These are phyloP conservation scores for Danio rerio DNA, from an alignment of 2,113 vertebrate genomes.

Conservation along the genomic window DNA sequence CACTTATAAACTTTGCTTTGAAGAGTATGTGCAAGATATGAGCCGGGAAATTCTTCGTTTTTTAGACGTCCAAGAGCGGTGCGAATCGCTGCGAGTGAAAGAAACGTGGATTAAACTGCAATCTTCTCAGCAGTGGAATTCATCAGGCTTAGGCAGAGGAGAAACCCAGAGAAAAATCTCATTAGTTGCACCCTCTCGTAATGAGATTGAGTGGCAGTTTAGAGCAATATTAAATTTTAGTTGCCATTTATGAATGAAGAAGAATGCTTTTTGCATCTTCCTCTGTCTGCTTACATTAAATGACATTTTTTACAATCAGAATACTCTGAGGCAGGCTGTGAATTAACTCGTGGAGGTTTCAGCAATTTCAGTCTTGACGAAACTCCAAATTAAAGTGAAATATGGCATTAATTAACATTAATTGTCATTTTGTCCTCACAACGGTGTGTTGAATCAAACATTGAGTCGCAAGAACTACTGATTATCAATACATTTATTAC, in stretches of 20 bases:
- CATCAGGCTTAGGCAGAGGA: constrained; percentile 30
- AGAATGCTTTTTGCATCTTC: constrained; percentile 25
- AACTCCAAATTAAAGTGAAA: constrained; percentile 17
- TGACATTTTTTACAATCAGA: not conserved
- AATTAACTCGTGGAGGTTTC: not conserved
- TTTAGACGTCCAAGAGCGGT: not conserved
- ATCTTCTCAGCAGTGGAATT: constrained; percentile 48
- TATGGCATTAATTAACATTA: constrained; percentile 17
- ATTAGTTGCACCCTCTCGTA: constrained; percentile 57
- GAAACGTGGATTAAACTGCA: constrained; percentile 36
- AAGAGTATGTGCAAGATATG: constrained; percentile 27
- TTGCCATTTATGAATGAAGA: constrained; percentile 47
- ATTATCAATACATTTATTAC: no score
- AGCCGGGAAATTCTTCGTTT: not conserved
- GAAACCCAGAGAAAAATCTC: constrained; percentile 49
- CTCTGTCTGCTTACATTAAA: constrained; percentile 12
- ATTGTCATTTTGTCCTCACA: not conserved
- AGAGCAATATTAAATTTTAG: constrained; percentile 49
- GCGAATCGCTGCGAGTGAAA: not conserved
- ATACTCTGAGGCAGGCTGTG: not conserved
- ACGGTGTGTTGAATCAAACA: not conserved
- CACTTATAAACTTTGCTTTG: not conserved
- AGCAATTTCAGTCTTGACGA: not conserved
- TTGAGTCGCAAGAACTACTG: no score
- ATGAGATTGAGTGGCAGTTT: constrained; percentile 58